phyloP scores from a whole-genome alignment of 2,113 vertebrate species.

The Panthera tigris region DNA sequence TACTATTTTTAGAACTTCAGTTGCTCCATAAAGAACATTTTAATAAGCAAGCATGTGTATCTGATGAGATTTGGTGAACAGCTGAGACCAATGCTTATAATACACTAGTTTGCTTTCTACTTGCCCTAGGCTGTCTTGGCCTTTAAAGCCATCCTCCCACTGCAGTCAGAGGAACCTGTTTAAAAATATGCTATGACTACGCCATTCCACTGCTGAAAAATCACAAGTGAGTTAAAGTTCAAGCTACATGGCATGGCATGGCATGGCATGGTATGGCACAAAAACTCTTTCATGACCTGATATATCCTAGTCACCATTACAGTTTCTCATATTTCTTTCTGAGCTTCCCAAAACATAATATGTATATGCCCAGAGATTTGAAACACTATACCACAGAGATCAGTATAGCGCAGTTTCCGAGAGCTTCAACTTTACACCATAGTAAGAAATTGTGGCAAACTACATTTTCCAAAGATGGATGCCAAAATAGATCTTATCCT shows the following conservation, averaged over 20 bases:
- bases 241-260: background rate
- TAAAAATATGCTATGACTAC: slow-evolving; percentile 33
- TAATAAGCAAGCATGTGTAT: slow-evolving; percentile 57
- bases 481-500: background rate
- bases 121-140: slow-evolving; percentile 17
- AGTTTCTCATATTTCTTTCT: slow-evolving; percentile 37
- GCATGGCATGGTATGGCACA: background rate
- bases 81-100: slow-evolving; percentile 46
- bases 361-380: background rate
- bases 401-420: background rate
- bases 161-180: slow-evolving; percentile 31
- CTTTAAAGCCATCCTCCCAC: slow-evolving; percentile 48
- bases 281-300: background rate
- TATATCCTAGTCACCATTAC: background rate
- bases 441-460: background rate
- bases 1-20: slow-evolving; percentile 53
- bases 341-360: slow-evolving; percentile 31
- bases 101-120: slow-evolving; percentile 37
- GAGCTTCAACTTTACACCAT: background rate
- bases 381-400: background rate
- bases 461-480: slow-evolving; percentile 22
- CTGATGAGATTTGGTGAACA: slow-evolving; percentile 59
- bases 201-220: background rate
- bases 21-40: slow-evolving; percentile 57
- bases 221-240: background rate